Evolutionary conservation across 2,113 vertebrate species (phyloP).

Genomic region (human): GRCh38 chr2:30911501-30912000

Average conservation of each 20-base stretch:
- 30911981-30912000: accelerated
- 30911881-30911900: neutral
- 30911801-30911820: accelerated
- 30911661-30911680: neutral
- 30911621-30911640: accelerated
- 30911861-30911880: neutral
- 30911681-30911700: no score
- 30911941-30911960: accelerated
- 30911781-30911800: neutral
- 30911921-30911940: neutral
- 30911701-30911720: neutral
- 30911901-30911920: neutral
- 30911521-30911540: neutral
- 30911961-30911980: accelerated
- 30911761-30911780: neutral
- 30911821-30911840: neutral
- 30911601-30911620: accelerated
- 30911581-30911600: neutral
- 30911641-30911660: neutral
- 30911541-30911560: neutral
- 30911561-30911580: neutral
- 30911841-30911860: neutral
- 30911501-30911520: neutral
- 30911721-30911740: neutral
- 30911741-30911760: neutral